A percentile compares a stretch with the other conserved stretches of the same genome.
Conservation (phyloP, 2,113 vertebrate genomes). For the Myotis lucifugus region DNA sequence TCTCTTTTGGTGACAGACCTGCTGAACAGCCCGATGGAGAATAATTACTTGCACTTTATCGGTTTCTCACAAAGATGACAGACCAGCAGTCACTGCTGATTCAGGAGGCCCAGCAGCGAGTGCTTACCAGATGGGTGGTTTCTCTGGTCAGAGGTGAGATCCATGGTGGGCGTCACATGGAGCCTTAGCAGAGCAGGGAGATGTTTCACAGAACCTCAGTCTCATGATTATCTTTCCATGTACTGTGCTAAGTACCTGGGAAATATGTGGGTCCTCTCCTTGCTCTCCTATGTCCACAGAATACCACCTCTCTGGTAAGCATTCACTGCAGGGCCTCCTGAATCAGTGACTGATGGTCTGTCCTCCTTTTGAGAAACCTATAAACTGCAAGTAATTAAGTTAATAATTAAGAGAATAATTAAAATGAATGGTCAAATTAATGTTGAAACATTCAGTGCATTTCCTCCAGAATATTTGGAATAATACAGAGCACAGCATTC, state of each 20-base stretch:
- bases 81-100: not conserved
- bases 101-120: not conserved
- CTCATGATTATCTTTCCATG: not conserved
- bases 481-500: not conserved
- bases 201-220: not conserved
- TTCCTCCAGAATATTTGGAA: slow-evolving; percentile 20
- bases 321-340: not conserved
- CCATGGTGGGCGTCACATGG: not conserved
- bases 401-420: slow-evolving; percentile 46
- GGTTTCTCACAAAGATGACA: slow-evolving; percentile 26
- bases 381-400: not conserved
- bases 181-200: not conserved
- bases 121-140: not conserved
- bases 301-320: not conserved
- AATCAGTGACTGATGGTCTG: not conserved
- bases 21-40: not conserved
- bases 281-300: not conserved
- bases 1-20: not conserved
- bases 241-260: not conserved
- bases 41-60: not conserved
- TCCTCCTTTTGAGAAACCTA: slow-evolving; percentile 27
- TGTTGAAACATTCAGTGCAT: not conserved
- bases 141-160: not conserved
- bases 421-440: slow-evolving; percentile 48
- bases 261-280: not conserved